These are phyloP conservation scores for Psylliodes chrysocephalus DNA, from an alignment of 2,888 invertebrate genomes.

Conservation along the genomic window DNA sequence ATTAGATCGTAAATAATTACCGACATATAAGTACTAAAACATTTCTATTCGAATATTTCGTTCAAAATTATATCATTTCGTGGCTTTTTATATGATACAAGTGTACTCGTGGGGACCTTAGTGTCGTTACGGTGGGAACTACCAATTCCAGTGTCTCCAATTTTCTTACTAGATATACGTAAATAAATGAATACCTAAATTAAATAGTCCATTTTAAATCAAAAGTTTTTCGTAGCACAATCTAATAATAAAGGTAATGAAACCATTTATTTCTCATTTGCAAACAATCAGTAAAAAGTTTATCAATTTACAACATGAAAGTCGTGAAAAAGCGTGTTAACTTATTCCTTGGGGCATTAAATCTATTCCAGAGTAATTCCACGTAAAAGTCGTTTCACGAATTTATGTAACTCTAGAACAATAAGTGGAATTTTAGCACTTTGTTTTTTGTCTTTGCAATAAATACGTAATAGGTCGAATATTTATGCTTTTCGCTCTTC, in stretches of 20 bases:
- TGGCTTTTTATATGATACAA: too few species aligned
- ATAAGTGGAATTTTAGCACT: slow-evolving; percentile 31
- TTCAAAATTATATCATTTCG: too few species aligned
- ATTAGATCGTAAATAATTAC: too few species aligned
- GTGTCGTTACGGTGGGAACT: too few species aligned
- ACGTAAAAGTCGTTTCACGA: slow-evolving; percentile 25
- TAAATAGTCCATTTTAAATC: too few species aligned
- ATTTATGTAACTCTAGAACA: slow-evolving; percentile 27
- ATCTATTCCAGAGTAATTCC: slow-evolving; percentile 29
- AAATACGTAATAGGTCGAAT: slow-evolving; percentile 19
- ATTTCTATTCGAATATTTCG: too few species aligned
- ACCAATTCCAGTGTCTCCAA: too few species aligned
- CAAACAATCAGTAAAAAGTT: neutral
- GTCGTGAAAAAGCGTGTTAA: slow-evolving; percentile 18
- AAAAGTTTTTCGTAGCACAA: too few species aligned
- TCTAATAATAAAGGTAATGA: neutral
- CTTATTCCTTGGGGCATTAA: slow-evolving; percentile 28
- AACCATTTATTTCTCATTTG: neutral
- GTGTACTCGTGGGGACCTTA: too few species aligned
- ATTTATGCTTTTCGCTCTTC: slow-evolving; percentile 7
- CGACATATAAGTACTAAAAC: too few species aligned
- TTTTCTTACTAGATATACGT: too few species aligned
- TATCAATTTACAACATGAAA: slow-evolving; percentile 20
- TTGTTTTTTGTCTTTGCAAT: slow-evolving; percentile 22
- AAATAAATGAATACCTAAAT: too few species aligned